These are phyloP conservation scores for Globodera rostochiensis DNA, from an alignment of 1,140 invertebrate genomes.

Conservation along the genomic window DNA sequence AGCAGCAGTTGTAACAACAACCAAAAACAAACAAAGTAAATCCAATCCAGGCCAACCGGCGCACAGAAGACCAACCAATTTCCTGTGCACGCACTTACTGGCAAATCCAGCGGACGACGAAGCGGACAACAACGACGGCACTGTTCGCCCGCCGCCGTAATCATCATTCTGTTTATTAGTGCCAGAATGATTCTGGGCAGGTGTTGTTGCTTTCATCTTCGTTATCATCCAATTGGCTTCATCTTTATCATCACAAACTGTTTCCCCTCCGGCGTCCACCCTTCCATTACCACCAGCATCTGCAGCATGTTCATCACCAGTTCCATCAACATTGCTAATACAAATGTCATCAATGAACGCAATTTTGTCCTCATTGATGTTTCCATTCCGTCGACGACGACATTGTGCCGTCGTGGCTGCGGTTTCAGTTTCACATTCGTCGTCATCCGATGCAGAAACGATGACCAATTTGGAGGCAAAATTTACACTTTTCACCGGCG, in stretches of 20 bases:
- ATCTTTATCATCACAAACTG: not conserved
- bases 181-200: no score
- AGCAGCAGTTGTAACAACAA: not conserved
- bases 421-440: not conserved
- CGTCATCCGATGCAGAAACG: not conserved
- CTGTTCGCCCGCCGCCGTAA: not conserved
- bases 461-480: slow-evolving; percentile 17
- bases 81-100: not conserved
- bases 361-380: not conserved
- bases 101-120: not conserved
- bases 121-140: not conserved
- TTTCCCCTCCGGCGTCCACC: not conserved
- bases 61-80: not conserved
- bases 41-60: not conserved
- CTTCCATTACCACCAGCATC: no score
- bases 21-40: not conserved
- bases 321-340: not conserved
- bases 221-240: not conserved
- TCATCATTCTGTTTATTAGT: not conserved
- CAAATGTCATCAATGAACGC: not conserved
- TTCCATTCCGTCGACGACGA: slow-evolving; percentile 3
- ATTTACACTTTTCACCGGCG: slow-evolving; percentile 5
- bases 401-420: not conserved
- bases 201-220: no score
- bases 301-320: no score